These are phyloP conservation scores for Arothron firmamentum DNA, from an alignment of 2,113 vertebrate species.

Conservation along the genomic window DNA sequence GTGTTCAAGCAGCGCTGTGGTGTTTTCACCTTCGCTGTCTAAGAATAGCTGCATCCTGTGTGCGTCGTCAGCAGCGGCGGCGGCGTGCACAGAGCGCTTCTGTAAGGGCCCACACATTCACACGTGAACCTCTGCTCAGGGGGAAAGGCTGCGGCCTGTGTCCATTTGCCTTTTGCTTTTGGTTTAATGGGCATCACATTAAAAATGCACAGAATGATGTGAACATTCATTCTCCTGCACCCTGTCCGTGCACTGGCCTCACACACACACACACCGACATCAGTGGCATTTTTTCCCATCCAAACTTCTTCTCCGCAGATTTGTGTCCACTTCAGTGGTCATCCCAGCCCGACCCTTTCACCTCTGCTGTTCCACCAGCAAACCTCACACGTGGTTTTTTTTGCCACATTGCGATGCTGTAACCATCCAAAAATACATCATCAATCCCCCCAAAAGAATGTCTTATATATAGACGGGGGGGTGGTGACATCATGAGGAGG, in stretches of 20 bases:
- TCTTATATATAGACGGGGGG: background rate
- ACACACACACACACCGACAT: too few relatives aligned
- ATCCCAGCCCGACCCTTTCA: background rate
- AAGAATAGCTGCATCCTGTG: slow-evolving; percentile 27
- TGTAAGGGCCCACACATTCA: background rate
- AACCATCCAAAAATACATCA: background rate
- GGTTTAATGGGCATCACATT: too few relatives aligned
- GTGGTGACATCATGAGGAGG: background rate
- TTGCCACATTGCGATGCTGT: background rate
- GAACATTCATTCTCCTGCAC: too few relatives aligned
- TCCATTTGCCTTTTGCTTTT: too few relatives aligned
- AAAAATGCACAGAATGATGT: too few relatives aligned
- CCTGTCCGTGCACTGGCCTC: too few relatives aligned
- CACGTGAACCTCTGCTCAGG: background rate
- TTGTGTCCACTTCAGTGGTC: too few relatives aligned
- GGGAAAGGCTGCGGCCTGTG: too few relatives aligned
- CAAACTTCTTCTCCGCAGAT: too few relatives aligned
- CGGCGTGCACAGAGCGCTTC: background rate
- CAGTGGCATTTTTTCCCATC: too few relatives aligned
- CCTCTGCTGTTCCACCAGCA: background rate
- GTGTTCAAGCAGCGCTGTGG: background rate
- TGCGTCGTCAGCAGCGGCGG: background rate
- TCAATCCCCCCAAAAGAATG: background rate
- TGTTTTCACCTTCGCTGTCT: slow-evolving; percentile 20
- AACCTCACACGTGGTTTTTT: background rate